These are phyloP conservation scores for Aulostomus chinensis DNA, from an alignment of 2,797 vertebrate species.

Conservation along the genomic window DNA sequence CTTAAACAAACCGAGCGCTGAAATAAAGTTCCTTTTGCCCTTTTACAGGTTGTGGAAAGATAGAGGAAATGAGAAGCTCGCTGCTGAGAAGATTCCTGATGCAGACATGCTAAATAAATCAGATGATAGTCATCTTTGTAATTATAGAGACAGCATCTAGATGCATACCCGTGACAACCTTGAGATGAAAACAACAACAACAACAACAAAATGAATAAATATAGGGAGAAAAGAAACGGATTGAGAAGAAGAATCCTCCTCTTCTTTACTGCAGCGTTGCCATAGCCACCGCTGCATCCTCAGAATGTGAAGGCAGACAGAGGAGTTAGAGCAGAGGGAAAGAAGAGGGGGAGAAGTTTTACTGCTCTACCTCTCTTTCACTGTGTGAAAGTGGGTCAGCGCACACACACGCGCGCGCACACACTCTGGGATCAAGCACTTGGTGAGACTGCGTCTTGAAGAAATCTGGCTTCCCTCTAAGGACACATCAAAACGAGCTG, in stretches of 20 bases:
- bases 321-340: slow-evolving; percentile 39
- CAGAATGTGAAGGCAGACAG: slow-evolving; percentile 43
- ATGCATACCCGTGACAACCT: slow-evolving; percentile 51
- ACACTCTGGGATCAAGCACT: slow-evolving; percentile 33
- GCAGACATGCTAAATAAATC: slow-evolving; percentile 37
- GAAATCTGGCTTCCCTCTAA: slow-evolving; percentile 31
- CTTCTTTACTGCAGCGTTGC: slow-evolving; percentile 70
- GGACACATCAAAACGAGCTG: slow-evolving; percentile 20
- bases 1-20: too few relatives aligned
- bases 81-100: slow-evolving; percentile 15
- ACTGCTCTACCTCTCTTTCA: slow-evolving; percentile 40
- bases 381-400: slow-evolving; percentile 70
- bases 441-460: slow-evolving; percentile 20
- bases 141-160: slow-evolving; percentile 60
- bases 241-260: slow-evolving; percentile 20
- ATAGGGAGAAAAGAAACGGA: slow-evolving; percentile 4
- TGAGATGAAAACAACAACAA: slow-evolving; percentile 36
- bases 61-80: too few relatives aligned
- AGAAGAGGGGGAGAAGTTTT: slow-evolving; percentile 46
- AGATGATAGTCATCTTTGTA: slow-evolving; percentile 55
- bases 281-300: slow-evolving; percentile 64
- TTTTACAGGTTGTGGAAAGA: too few relatives aligned
- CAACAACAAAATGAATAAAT: not conserved
- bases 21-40: too few relatives aligned
- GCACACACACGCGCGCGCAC: slow-evolving; percentile 26